Evolutionary conservation across 2,113 vertebrate species (phyloP).

Genomic region (Silurus meridionalis): DNA sequence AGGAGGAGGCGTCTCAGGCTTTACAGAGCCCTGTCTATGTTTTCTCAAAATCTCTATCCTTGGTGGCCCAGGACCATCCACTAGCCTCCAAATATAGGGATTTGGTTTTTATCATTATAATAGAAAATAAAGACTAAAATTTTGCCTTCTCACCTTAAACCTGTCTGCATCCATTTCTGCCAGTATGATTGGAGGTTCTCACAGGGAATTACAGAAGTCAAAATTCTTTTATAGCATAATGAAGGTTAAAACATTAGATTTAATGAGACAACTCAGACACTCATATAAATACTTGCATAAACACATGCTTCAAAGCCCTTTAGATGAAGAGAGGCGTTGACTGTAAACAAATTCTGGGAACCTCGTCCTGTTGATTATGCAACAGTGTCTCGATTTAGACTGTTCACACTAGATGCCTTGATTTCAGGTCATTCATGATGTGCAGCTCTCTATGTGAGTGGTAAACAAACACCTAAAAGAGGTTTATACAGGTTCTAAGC

Average conservation of each 20-base stretch:
- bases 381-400: background rate
- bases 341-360: conserved; percentile 31
- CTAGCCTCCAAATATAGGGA: background rate
- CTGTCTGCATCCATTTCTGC: background rate
- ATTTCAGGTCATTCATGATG: background rate
- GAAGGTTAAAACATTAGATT: background rate
- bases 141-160: background rate
- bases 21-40: conserved; percentile 33
- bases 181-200: background rate
- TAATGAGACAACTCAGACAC: conserved; percentile 21
- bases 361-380: conserved; percentile 11
- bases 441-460: background rate
- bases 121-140: background rate
- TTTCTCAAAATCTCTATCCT: conserved; percentile 36
- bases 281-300: conserved; percentile 5
- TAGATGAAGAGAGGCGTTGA: background rate
- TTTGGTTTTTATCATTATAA: background rate
- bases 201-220: background rate
- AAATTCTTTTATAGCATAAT: background rate
- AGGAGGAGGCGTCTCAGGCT: conserved; percentile 7
- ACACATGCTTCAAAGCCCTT: background rate
- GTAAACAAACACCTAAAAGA: conserved; percentile 11
- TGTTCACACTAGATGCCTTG: conserved; percentile 10
- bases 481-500: background rate
- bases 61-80: background rate